phyloP scores from a whole-genome alignment of 2,113 vertebrate species.

The Mastomys coucha region DNA sequence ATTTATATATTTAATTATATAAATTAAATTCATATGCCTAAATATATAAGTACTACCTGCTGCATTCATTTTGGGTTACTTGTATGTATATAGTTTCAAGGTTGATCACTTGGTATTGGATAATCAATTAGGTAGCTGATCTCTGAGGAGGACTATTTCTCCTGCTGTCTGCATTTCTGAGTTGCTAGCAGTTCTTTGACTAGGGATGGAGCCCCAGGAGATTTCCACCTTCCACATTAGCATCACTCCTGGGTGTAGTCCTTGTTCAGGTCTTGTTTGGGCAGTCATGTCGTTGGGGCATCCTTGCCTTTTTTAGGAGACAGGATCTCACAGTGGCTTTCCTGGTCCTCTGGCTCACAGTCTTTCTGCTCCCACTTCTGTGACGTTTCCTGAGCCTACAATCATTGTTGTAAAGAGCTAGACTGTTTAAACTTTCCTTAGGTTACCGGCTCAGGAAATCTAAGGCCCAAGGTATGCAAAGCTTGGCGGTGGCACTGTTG shows the following conservation, averaged over 20 bases:
- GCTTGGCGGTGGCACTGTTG: not conserved
- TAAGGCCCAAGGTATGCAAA: not conserved
- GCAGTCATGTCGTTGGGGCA: not conserved
- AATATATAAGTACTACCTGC: not conserved
- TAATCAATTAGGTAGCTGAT: not conserved
- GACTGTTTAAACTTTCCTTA: constrained; percentile 8
- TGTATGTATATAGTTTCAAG: not conserved
- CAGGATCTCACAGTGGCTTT: not conserved
- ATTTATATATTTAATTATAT: not conserved
- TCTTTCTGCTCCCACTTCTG: not conserved
- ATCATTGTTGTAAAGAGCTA: not conserved
- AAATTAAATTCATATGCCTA: not conserved
- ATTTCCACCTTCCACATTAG: not conserved
- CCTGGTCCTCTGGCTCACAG: not conserved
- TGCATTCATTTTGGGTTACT: not conserved
- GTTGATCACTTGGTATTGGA: not conserved
- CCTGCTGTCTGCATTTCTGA: not conserved
- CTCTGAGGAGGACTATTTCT: not conserved
- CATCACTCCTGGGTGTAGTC: not conserved
- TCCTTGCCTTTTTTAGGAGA: not conserved
- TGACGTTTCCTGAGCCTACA: not conserved
- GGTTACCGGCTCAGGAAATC: not conserved
- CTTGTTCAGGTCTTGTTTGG: not conserved
- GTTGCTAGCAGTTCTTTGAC: not conserved
- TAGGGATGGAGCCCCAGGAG: not conserved